Evolutionary conservation across 2,888 invertebrate genomes (phyloP).

Genomic region (Hylaea fasciaria): DNA sequence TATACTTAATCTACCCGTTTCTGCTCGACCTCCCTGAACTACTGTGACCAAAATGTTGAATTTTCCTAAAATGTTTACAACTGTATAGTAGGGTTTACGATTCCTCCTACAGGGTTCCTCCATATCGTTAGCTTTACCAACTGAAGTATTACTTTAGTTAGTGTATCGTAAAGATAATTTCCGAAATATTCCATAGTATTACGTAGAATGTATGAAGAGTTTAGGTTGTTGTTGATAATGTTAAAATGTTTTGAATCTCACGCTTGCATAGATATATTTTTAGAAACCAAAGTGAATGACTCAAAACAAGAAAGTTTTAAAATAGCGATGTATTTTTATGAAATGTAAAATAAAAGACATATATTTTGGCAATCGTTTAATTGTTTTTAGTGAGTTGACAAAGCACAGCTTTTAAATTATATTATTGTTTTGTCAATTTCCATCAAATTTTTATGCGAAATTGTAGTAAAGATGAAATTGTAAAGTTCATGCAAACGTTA

Average conservation of each 20-base stretch:
- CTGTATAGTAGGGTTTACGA: conserved; percentile 70
- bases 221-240: conserved; percentile 42
- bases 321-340: conserved; percentile 23
- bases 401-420: conserved; percentile 20
- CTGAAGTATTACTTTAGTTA: conserved; percentile 81
- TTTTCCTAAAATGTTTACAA: conserved; percentile 73
- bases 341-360: conserved; percentile 24
- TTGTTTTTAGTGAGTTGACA: conserved; percentile 13
- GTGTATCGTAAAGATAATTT: conserved; percentile 70
- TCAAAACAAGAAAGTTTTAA: conserved; percentile 14
- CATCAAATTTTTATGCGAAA: conserved; percentile 4
- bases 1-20: conserved; percentile 58
- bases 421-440: too few relatives aligned
- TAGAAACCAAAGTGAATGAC: conserved; percentile 18
- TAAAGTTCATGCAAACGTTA: too few relatives aligned
- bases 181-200: conserved; percentile 78
- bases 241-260: conserved; percentile 25
- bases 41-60: conserved; percentile 74
- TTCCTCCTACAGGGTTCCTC: conserved; percentile 83
- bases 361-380: conserved; percentile 22
- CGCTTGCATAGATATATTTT: conserved; percentile 27
- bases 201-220: conserved; percentile 58
- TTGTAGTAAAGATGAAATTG: not conserved
- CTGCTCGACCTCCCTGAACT: conserved; percentile 64
- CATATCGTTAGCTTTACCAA: conserved; percentile 84